phyloP scores from a whole-genome alignment of 1,140 invertebrate genomes.

The Dendrolimus punctatus region DNA sequence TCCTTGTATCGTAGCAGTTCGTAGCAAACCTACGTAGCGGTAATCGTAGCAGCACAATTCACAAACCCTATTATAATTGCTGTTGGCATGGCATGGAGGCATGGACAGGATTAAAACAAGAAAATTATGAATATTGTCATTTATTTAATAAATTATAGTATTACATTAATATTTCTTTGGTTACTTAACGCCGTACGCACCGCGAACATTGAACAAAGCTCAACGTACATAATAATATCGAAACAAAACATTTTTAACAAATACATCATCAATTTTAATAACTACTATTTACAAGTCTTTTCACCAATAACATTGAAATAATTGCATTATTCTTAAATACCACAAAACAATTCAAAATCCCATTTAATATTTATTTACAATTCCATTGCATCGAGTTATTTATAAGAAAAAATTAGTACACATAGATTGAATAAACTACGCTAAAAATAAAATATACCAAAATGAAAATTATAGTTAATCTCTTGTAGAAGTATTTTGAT shows the following conservation, averaged over 20 bases:
- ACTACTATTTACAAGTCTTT: conserved; percentile 19
- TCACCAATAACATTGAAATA: conserved; percentile 10
- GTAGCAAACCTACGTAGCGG: too few species aligned
- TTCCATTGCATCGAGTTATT: too few species aligned
- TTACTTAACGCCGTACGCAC: conserved; percentile 31
- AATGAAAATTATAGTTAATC: too few species aligned
- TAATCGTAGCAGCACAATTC: too few species aligned
- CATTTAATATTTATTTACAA: too few species aligned
- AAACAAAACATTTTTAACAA: conserved; percentile 16
- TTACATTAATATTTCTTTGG: conserved; percentile 31
- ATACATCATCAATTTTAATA: conserved; percentile 13
- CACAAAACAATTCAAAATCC: background rate
- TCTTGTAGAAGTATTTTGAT: too few species aligned
- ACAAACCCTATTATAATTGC: too few species aligned
- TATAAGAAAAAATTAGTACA: too few species aligned
- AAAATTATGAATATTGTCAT: conserved; percentile 40
- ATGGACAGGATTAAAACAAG: conserved; percentile 7
- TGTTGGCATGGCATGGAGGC: background rate
- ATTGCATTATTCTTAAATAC: background rate
- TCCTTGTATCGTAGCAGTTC: too few species aligned
- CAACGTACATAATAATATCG: conserved; percentile 29
- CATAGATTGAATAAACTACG: too few species aligned
- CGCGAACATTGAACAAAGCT: conserved; percentile 51
- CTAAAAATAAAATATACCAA: too few species aligned
- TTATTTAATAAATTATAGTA: conserved; percentile 47